These are phyloP conservation scores for Petrocephalus microphthalmus DNA, from an alignment of 2,113 vertebrate genomes.

Conservation along the genomic window DNA sequence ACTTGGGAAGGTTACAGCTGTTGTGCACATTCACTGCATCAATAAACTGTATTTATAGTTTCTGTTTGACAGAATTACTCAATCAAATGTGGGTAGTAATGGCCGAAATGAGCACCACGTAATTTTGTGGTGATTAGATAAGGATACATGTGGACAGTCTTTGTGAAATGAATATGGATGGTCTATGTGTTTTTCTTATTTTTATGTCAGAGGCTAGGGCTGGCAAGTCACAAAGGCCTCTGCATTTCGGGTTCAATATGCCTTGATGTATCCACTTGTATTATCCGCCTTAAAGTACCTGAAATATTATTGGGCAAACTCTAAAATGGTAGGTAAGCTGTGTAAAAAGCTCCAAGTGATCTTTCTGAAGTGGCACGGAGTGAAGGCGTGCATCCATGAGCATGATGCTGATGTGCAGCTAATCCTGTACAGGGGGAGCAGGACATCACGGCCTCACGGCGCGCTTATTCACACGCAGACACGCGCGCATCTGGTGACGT, in stretches of 20 bases:
- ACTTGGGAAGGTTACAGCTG: neutral
- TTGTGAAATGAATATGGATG: neutral
- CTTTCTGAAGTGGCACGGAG: neutral
- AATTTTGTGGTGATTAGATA: neutral
- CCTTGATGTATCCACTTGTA: neutral
- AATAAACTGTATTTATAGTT: neutral
- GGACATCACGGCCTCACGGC: neutral
- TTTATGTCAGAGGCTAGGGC: neutral
- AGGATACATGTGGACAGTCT: neutral
- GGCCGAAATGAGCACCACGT: neutral
- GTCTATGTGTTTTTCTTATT: neutral
- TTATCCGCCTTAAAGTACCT: neutral
- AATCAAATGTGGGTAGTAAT: neutral
- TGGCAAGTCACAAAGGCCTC: neutral
- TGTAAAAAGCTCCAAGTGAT: neutral
- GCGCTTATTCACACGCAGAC: neutral
- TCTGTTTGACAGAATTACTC: neutral
- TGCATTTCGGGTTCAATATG: neutral
- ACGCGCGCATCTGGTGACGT: neutral
- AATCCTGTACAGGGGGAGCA: neutral
- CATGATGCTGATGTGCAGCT: neutral
- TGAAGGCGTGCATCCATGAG: neutral
- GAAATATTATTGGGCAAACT: too few relatives aligned
- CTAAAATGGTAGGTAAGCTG: neutral
- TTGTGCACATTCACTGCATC: neutral